Percentiles rank a stretch among this genome's conserved stretches.
phyloP scores from a whole-genome alignment of 2,888 invertebrate genomes.

The Ophion ventricosus region DNA sequence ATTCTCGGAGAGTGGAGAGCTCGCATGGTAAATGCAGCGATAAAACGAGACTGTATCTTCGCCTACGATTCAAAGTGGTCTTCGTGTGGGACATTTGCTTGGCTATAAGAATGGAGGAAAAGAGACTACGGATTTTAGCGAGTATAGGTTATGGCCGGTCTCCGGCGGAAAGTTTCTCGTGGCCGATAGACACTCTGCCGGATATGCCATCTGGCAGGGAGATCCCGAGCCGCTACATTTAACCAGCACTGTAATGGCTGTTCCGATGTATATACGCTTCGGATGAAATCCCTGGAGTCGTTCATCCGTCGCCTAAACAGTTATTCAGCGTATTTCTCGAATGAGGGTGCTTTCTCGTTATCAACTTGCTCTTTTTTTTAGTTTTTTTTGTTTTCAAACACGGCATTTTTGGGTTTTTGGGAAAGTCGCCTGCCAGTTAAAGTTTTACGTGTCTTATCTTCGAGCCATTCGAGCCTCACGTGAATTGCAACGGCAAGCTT shows the following conservation, averaged over 20 bases:
- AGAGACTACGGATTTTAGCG: too few relatives aligned
- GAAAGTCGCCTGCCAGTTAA: slow-evolving; percentile 1
- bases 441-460: not conserved
- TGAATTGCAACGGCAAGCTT: not conserved
- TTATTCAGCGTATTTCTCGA: not conserved
- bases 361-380: not conserved
- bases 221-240: not conserved
- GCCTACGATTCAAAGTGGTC: too few relatives aligned
- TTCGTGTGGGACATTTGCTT: too few relatives aligned
- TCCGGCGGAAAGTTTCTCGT: not conserved
- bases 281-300: not conserved
- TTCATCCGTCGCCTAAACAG: not conserved
- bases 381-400: slow-evolving; percentile 1
- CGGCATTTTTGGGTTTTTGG: too few relatives aligned
- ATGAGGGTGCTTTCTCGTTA: not conserved
- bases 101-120: too few relatives aligned
- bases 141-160: too few relatives aligned
- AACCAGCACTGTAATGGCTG: not conserved
- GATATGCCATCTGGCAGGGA: not conserved
- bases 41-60: too few relatives aligned
- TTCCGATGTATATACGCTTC: not conserved
- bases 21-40: too few relatives aligned
- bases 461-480: not conserved
- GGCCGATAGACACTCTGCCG: not conserved
- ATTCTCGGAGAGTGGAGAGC: too few relatives aligned